Evolutionary conservation across 1,140 invertebrate species (phyloP), one percentile per base, ranked within the genome.

Genomic region (Dryas iulia): DNA sequence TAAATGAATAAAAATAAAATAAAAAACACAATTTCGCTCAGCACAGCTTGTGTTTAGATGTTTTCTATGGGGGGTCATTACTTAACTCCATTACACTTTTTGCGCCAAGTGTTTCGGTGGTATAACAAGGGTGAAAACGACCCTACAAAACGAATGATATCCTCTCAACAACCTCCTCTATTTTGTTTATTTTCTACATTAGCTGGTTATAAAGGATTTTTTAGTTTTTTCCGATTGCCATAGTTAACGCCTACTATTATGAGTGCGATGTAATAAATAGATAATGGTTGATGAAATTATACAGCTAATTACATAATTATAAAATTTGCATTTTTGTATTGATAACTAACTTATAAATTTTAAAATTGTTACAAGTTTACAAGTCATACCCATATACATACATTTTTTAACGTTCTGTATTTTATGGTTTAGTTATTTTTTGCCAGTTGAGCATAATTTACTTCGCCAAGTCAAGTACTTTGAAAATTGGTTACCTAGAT

Each of bases 101-200:
- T 90, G 84, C 84, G 82, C 86, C 82, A 85, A 90, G 85, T 89
- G 88, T 89, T 90, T 89, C 86, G 81, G 78, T 77, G 79, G 88
- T 86, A 83, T 76, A 84, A 90, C 88, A 90, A 90, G 88, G 88
- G 88, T 90, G 86, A 81, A 79, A 89, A 90, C 88, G 84, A 89
- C 87, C 86, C 85, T 86, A 83, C 83, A 84, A 86, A 87, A 85
- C 78, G 82, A 85, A 87, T 85, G 86, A 85, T 81, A 86, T 73
- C 79, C 81, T 86, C 78, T 83, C 76, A 76, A 78, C 78, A 77
- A 65, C 73, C 74, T 78, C 64, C 60, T 87, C 79, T 86, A 58
- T 89, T 86, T 83, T 71, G 65, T 66, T 66, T 71, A 59, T 71
- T 54, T 64, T 70, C 21, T 18, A 53, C 39, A 59, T 54, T 57